Evolutionary conservation across 2,888 invertebrate species (phyloP).

Genomic region (Andricus curvator): DNA sequence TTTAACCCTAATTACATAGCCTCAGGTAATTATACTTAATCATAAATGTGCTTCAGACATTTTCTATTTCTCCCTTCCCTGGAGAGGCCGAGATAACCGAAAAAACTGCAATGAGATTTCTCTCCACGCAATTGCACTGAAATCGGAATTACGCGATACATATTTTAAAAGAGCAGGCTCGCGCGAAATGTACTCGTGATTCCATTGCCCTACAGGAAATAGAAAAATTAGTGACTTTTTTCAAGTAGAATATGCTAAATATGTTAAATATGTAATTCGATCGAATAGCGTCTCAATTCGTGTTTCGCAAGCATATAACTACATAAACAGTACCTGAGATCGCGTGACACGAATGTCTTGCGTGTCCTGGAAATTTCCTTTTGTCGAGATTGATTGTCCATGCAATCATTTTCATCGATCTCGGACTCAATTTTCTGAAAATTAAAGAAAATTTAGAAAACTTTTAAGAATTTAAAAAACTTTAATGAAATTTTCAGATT

Average conservation of each 20-base stretch:
- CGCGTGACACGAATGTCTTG: conserved; percentile 51
- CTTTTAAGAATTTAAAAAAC: no score
- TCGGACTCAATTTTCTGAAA: background rate
- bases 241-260: background rate
- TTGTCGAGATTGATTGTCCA: conserved; percentile 47
- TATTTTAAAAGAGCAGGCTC: background rate
- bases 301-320: conserved; percentile 5
- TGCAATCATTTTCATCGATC: conserved; percentile 21
- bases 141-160: conserved; percentile 5
- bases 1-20: background rate
- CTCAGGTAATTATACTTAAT: conserved; percentile 4
- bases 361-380: conserved; percentile 50
- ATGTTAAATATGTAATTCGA: background rate
- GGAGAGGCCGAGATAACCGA: background rate
- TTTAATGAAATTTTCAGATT: background rate
- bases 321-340: conserved; percentile 36
- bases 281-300: background rate
- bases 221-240: background rate
- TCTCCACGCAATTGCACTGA: background rate
- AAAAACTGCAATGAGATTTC: conserved; percentile 3
- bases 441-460: no score
- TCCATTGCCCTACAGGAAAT: background rate
- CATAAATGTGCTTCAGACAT: background rate
- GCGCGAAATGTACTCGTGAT: conserved; percentile 11
- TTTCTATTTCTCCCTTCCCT: background rate